Base-by-base conservation (phyloP, 2,113 vertebrate species). In the Melanostigma gelatinosum region DNA sequence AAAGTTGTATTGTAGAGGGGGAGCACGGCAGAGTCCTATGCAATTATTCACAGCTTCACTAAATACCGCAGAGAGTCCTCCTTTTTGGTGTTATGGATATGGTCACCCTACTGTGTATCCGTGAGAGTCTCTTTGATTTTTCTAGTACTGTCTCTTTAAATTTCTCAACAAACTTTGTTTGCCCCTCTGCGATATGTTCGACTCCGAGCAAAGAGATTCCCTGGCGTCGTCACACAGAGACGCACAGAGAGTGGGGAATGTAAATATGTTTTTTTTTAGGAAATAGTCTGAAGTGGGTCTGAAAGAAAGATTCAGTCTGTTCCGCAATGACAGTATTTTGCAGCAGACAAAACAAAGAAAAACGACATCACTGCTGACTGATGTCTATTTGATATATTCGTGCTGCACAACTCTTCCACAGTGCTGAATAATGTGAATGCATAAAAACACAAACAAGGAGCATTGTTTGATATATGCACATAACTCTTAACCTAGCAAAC, bases 401-500 rank as follows among this genome's bases (percentile, higher is more conserved):
- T 46, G 40, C 24, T 68, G 60, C 44, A 34, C 18, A 10, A 20
- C 29, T 54, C 29, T 11, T 24, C 24, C 32, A 48, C 36, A n/a
- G 32, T 16, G 44, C 48, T 69, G 48, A 75, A 32, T 69, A 50
- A 58, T 48, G 57, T 54, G 12, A 44, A 38, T 8, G 63, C 29
- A 74, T 74, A 57, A 32, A 34, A 34, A 44, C 38, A 55, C 4
- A 42, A n/a, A 27, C 48, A 50, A 22, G 76, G 38, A 50, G 20
- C 44, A 18, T 16, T 66, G 42, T 65, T 52, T 71, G 12, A 66
- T 75, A 66, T 75, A 48, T 66, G 60, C 67, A 69, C 54, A 71
- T 55, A 50, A 72, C 32, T 42, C n/a, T 66, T n/a, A 24, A 24
- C 24, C 24, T 24, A 2, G 20, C 52, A 72, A 82, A 84, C n/a